Evolutionary conservation across 64 coral and sea anemone species (phyloP), one percentile per base, ranked within the genome.

Genomic region (Stylophora pistillata): DNA sequence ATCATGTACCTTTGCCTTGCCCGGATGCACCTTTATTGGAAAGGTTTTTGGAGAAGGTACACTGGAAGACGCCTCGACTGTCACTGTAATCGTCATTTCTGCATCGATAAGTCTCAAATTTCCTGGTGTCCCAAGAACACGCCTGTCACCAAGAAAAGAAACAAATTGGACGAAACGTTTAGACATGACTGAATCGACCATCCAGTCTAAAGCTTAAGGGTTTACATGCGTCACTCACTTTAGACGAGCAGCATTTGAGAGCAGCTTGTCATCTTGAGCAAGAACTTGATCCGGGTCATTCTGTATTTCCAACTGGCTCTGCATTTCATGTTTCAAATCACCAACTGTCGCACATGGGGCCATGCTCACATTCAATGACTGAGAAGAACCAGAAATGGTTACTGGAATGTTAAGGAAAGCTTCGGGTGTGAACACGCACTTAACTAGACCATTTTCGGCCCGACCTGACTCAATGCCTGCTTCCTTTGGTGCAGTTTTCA

Each of bases 391-490:
- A 81, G 78, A 55, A 27, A 55, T 56, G 56, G 14, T 1, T 14
- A 56, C 75, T 47, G 32, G 32, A 53, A 76, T 76, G 21, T 30
- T 68, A 21, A 68, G 64, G 7, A 68, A 68, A 10, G 64, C 73
- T 71, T 86, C 82, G 23, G 82, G 64, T 66, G 37, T 86, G 55
- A 86, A 86, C 64, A 86, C 65, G 29, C 82, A 86, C 82, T 55
- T 86, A 6, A 86, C 53, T 15, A 86, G 23, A 18, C 82, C 82
- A 86, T 86, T 86, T 32, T 86, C 82, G 10, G 13, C 2, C 23
- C 82, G 82, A 53, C 82, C 82, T 10, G 63, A 71, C n/a, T 86
- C 47, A 17, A 86, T 86, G 60, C 81, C 81, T 47, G 81, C 60
- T 33, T 68, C 60, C 52, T 69, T 70, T 26, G 81, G 81, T 23